phyloP scores from a whole-genome alignment of 2,888 invertebrate genomes.

The Cabera pusaria region DNA sequence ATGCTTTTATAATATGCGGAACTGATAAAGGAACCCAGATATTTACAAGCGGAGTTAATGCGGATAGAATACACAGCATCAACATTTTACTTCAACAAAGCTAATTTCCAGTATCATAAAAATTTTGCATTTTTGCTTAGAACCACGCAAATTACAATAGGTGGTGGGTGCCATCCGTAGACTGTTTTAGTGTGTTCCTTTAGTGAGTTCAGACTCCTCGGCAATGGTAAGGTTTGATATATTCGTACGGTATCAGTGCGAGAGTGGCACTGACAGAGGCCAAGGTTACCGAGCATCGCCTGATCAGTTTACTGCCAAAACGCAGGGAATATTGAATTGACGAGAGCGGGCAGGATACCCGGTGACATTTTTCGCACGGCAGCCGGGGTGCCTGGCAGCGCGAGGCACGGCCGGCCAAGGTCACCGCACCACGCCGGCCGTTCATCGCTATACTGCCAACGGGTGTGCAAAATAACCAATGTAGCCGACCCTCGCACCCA shows the following conservation, averaged over 20 bases:
- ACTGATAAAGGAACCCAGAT: slow-evolving; percentile 5
- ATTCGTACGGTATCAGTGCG: slow-evolving; percentile 33
- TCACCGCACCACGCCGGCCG: slow-evolving; percentile 14
- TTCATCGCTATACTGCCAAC: slow-evolving; percentile 8
- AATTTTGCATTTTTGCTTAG: too few relatives aligned
- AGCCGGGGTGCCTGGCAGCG: slow-evolving; percentile 53
- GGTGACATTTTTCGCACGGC: slow-evolving; percentile 43
- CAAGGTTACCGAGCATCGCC: slow-evolving; percentile 25
- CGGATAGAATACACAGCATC: too few relatives aligned
- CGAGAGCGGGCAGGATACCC: slow-evolving; percentile 13
- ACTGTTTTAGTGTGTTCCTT: too few relatives aligned
- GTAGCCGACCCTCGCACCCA: too few relatives aligned
- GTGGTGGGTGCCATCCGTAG: too few relatives aligned
- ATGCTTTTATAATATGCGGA: slow-evolving; percentile 15
- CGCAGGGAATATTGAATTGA: neutral
- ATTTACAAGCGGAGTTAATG: slow-evolving; percentile 3
- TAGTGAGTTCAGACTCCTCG: too few relatives aligned
- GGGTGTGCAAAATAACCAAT: slow-evolving; percentile 6
- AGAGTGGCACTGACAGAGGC: slow-evolving; percentile 43
- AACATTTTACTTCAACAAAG: too few relatives aligned
- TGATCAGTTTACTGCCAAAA: neutral
- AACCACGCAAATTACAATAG: too few relatives aligned
- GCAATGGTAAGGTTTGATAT: too few relatives aligned
- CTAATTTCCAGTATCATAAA: too few relatives aligned
- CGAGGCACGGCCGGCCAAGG: slow-evolving; percentile 44